Evolutionary conservation across 2,113 vertebrate genomes (phyloP).

Genomic region (Brachypodius melanocephalos): DNA sequence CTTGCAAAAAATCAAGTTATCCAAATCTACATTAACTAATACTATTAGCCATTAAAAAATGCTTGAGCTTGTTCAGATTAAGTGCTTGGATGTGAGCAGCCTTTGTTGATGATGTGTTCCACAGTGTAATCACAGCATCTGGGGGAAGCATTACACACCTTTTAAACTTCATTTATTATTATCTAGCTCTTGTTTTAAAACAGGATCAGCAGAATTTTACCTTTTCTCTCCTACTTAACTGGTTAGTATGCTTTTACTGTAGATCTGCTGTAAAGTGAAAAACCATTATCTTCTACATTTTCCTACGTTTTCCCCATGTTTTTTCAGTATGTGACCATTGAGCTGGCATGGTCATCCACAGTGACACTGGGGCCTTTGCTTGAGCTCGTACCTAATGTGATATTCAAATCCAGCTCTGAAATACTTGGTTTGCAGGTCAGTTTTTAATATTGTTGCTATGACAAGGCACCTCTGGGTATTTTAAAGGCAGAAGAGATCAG

Average conservation of each 20-base stretch:
- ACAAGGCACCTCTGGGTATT: not conserved
- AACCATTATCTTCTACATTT: not conserved
- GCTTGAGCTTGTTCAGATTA: not conserved
- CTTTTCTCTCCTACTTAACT: not conserved
- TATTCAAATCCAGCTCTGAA: not conserved
- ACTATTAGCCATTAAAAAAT: not conserved
- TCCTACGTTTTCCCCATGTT: not conserved
- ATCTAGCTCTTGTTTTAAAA: not conserved
- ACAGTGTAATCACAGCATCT: not conserved
- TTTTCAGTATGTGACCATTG: not conserved
- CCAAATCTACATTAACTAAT: not conserved
- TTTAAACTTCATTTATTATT: not conserved
- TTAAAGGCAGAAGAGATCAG: not conserved
- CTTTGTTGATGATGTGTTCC: not conserved
- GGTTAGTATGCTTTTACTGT: not conserved
- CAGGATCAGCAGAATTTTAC: not conserved
- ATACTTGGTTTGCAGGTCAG: not conserved
- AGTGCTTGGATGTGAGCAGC: rapidly evolving
- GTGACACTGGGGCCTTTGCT: not conserved
- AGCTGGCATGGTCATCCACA: not conserved
- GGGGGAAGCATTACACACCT: not conserved
- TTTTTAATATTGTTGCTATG: not conserved
- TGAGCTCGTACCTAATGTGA: not conserved
- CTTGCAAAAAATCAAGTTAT: not conserved
- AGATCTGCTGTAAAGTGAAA: not conserved